phyloP scores from a whole-genome alignment of 2,113 vertebrate genomes.

The Cynocephalus volans region DNA sequence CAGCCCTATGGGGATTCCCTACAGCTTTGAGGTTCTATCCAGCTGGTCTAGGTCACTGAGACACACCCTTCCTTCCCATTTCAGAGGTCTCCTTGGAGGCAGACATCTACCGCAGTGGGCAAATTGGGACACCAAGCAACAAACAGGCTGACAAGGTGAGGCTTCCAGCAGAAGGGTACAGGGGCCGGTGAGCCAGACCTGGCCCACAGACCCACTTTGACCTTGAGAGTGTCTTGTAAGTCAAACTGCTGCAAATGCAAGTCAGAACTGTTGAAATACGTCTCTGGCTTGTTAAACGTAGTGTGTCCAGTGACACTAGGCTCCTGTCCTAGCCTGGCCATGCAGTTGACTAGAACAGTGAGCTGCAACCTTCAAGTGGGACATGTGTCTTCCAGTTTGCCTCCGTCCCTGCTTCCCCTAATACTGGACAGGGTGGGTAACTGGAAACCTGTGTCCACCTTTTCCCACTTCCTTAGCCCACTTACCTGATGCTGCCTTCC shows the following conservation, averaged over 20 bases:
- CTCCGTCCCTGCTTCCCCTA: rapidly evolving
- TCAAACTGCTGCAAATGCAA: rapidly evolving
- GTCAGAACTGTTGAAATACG: rapidly evolving
- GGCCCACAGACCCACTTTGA: neutral
- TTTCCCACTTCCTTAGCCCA: rapidly evolving
- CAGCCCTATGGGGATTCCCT: rapidly evolving
- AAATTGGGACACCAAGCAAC: constrained; percentile 88
- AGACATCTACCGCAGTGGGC: constrained; percentile 90
- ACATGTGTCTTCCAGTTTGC: rapidly evolving
- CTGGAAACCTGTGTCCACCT: rapidly evolving
- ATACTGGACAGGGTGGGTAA: rapidly evolving
- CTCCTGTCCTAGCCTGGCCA: rapidly evolving
- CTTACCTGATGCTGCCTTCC: rapidly evolving
- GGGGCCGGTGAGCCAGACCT: neutral
- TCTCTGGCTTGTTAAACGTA: neutral
- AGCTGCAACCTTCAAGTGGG: rapidly evolving
- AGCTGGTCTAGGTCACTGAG: neutral
- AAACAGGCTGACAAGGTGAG: constrained; percentile 89
- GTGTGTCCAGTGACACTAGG: rapidly evolving
- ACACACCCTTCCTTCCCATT: neutral
- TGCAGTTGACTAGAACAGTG: rapidly evolving
- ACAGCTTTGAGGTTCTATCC: rapidly evolving
- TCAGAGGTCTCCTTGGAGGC: constrained; percentile 93
- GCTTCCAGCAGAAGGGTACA: rapidly evolving
- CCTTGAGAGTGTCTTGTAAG: rapidly evolving